A percentile compares a stretch with the other conserved stretches of the same genome.
These are phyloP conservation scores for Geotrupes spiniger DNA, from an alignment of 2,888 invertebrate species.

Conservation along the genomic window DNA sequence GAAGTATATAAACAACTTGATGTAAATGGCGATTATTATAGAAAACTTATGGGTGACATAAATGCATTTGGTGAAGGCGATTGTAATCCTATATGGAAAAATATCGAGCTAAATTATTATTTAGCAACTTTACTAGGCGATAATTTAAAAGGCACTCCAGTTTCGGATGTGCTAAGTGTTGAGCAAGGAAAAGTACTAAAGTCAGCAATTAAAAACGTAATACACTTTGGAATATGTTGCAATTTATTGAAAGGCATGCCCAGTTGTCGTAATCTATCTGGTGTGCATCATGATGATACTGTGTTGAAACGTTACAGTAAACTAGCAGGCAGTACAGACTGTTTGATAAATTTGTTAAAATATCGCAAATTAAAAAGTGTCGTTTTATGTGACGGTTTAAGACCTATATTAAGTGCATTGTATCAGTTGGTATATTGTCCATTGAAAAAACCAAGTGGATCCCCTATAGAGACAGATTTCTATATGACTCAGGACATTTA, in stretches of 20 bases:
- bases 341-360: conserved; percentile 52
- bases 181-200: conserved; percentile 64
- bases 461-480: conserved; percentile 35
- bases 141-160: conserved; percentile 12
- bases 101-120: conserved; percentile 50
- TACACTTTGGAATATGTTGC: conserved; percentile 64
- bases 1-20: conserved; percentile 25
- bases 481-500: conserved; percentile 59
- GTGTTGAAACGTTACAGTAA: conserved; percentile 54
- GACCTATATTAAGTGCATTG: conserved; percentile 63
- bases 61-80: conserved; percentile 23
- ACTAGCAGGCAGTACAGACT: conserved; percentile 53
- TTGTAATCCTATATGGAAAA: conserved; percentile 46
- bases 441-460: conserved; percentile 56
- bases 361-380: conserved; percentile 56
- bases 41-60: conserved; percentile 10
- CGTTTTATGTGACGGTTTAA: conserved; percentile 57
- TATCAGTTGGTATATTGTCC: conserved; percentile 69
- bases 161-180: conserved; percentile 58
- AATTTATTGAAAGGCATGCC: conserved; percentile 58
- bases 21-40: conserved; percentile 19
- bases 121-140: conserved; percentile 47
- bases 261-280: conserved; percentile 22
- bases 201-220: conserved; percentile 60
- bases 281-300: conserved; percentile 41